Conservation (phyloP, 2,888 invertebrate species). For the Molanna angustata region DNA sequence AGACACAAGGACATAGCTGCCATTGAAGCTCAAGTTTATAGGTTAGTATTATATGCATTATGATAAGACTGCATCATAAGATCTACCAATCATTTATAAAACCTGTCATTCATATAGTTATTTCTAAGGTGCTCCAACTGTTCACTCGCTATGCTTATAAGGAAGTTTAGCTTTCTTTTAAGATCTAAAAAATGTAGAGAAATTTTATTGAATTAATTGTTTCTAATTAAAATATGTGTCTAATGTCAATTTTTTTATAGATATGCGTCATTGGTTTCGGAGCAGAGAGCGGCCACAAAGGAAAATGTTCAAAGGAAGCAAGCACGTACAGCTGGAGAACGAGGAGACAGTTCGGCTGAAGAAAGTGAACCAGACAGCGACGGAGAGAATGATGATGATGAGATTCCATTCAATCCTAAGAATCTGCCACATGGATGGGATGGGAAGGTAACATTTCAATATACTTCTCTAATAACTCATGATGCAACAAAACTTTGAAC, state of each 20-base stretch:
- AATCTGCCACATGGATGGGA: constrained; percentile 99
- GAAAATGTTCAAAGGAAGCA: constrained; percentile 99
- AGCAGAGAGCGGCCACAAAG: constrained; percentile 86
- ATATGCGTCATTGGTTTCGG: constrained; percentile 78
- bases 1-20: constrained; percentile 85
- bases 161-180: neutral
- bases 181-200: neutral
- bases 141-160: too few species aligned
- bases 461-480: too few species aligned
- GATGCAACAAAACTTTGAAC: too few species aligned
- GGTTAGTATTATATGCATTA: too few species aligned
- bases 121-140: too few species aligned
- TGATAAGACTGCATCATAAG: neutral
- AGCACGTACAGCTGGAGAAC: constrained; percentile 90
- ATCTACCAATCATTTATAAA: too few species aligned
- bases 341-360: constrained; percentile 89
- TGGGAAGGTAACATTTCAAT: constrained; percentile 67
- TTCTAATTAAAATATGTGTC: too few species aligned
- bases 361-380: constrained; percentile 76
- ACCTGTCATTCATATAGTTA: too few species aligned
- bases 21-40: constrained; percentile 87
- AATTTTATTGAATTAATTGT: too few species aligned
- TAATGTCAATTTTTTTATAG: too few species aligned
- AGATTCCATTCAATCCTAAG: constrained; percentile 99
- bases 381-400: constrained; percentile 86